Evolutionary conservation across 2,113 vertebrate species (phyloP).

Genomic region (Coregonus clupeaformis): DNA sequence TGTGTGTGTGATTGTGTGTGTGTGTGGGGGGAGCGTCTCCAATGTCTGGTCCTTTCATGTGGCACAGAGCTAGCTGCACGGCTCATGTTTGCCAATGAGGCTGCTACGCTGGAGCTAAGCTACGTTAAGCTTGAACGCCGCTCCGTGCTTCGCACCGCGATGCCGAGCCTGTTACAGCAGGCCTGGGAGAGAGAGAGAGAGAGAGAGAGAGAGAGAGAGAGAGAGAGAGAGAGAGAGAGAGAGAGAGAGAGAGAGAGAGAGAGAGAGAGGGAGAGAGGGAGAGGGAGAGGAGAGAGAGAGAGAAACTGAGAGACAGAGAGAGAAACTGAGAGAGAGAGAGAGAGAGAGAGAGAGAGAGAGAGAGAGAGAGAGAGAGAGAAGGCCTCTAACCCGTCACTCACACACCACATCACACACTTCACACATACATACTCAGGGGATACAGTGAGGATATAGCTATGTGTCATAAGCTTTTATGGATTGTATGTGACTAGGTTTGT

Average conservation of each 20-base stretch:
- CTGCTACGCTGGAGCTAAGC: conserved; percentile 9
- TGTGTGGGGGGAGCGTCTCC: conserved; percentile 6
- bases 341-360: conserved; percentile 41
- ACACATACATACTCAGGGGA: conserved; percentile 36
- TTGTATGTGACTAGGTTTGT: neutral
- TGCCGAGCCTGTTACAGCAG: conserved; percentile 1
- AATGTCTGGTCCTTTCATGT: conserved; percentile 13
- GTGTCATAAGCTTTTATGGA: neutral
- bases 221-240: too few relatives aligned
- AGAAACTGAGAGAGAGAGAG: neutral
- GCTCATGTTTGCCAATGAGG: conserved; percentile 61
- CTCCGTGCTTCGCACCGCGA: too few relatives aligned
- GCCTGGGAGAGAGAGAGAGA: neutral
- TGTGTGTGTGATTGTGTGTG: neutral
- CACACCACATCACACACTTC: conserved; percentile 5
- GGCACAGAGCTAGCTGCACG: conserved; percentile 25
- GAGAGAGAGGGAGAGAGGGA: too few relatives aligned
- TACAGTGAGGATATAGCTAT: conserved; percentile 23
- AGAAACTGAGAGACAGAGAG: too few relatives aligned
- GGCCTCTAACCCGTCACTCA: conserved; percentile 6
- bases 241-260: too few relatives aligned
- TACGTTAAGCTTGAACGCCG: neutral
- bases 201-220: too few relatives aligned
- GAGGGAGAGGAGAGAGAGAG: too few relatives aligned
- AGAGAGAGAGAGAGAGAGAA: neutral